Conservation (phyloP, 2,888 invertebrate species). For the Melangyna quadrimaculata region DNA sequence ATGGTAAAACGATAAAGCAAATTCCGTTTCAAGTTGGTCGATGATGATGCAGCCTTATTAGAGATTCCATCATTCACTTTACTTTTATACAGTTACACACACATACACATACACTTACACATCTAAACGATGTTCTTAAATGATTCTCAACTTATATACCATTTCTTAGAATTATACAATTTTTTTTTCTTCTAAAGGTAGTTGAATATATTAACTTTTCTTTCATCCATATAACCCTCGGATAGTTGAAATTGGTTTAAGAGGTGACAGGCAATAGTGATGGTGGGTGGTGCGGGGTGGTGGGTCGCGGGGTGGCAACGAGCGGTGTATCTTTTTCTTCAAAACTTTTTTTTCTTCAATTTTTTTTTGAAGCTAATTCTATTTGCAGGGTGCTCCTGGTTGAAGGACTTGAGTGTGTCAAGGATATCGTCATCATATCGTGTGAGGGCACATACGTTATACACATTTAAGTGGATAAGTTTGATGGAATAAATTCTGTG, state of each 20-base stretch:
- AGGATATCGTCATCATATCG: constrained; percentile 43
- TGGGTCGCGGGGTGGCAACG: not conserved
- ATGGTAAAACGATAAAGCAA: constrained; percentile 37
- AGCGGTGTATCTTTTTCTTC: not conserved
- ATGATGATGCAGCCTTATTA: constrained; percentile 45
- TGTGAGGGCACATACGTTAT: constrained; percentile 48
- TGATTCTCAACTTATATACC: constrained; percentile 38
- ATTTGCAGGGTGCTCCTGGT: constrained; percentile 47
- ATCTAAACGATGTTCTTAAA: constrained; percentile 56
- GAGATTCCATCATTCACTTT: constrained; percentile 58
- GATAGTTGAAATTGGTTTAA: constrained; percentile 23
- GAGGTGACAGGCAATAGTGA: not conserved
- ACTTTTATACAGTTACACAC: too few relatives aligned
- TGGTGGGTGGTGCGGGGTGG: not conserved
- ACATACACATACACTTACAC: constrained; percentile 30
- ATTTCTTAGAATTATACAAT: constrained; percentile 32
- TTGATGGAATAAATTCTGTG: constrained; percentile 56
- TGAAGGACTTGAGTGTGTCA: constrained; percentile 53
- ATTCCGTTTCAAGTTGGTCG: constrained; percentile 22
- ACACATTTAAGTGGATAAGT: constrained; percentile 61
- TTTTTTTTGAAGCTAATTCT: constrained; percentile 40
- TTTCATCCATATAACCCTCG: not conserved
- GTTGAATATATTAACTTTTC: constrained; percentile 37
- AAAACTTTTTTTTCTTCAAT: not conserved
- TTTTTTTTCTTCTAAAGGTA: constrained; percentile 20